Evolutionary conservation across 2,113 vertebrate species (phyloP).

Genomic region (Oreochromis aureus): DNA sequence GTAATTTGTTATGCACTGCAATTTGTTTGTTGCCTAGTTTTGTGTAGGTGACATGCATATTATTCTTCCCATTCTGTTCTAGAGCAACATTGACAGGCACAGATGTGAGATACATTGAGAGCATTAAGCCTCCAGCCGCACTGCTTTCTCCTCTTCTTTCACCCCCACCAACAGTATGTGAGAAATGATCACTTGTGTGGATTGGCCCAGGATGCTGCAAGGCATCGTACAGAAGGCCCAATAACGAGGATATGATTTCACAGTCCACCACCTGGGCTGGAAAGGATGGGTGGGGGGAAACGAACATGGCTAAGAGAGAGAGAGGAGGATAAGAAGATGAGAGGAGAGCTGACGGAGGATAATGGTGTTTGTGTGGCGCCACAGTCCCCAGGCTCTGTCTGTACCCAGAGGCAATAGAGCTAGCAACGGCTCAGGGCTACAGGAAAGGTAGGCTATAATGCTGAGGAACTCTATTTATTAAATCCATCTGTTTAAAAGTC

Average conservation of each 20-base stretch:
- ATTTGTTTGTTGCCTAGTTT: constrained; percentile 34
- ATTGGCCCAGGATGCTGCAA: constrained; percentile 21
- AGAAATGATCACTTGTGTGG: constrained; percentile 29
- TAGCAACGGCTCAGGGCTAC: constrained; percentile 16
- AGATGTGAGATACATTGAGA: constrained; percentile 43
- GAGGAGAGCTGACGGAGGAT: constrained; percentile 10
- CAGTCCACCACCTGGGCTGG: constrained; percentile 9
- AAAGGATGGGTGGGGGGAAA: neutral
- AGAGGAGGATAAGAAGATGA: neutral
- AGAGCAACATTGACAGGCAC: constrained; percentile 32
- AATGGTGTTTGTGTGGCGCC: constrained; percentile 31
- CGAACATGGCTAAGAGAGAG: neutral
- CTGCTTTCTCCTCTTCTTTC: neutral
- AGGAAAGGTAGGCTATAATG: neutral
- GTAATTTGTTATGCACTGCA: constrained; percentile 28
- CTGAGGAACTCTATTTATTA: neutral
- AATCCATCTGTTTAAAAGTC: neutral
- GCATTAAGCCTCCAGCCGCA: constrained; percentile 6
- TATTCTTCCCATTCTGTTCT: constrained; percentile 21
- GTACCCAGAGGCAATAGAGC: constrained; percentile 33
- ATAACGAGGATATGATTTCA: constrained; percentile 38
- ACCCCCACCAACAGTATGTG: neutral
- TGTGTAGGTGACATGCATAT: constrained; percentile 25
- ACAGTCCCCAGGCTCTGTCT: constrained; percentile 38
- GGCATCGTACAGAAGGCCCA: constrained; percentile 8